Conservation (phyloP, 2,888 invertebrate genomes). For the Drosophila phalerata region DNA sequence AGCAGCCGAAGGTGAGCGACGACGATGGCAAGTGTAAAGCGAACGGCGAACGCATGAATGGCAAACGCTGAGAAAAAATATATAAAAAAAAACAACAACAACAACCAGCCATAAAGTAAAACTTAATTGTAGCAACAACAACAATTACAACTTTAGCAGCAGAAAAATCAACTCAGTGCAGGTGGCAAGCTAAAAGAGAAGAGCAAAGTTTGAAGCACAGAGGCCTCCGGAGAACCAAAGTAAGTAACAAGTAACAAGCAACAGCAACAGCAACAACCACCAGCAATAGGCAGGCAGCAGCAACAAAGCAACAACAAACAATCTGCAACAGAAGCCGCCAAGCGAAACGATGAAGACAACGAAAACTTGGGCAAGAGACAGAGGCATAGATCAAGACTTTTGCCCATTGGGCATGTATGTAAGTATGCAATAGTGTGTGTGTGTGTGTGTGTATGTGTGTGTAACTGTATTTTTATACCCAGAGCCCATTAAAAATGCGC, state of each 20-base stretch:
- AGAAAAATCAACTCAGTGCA: constrained; percentile 38
- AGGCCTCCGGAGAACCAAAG: constrained; percentile 28
- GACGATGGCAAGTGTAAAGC: constrained; percentile 61
- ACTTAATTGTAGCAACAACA: constrained; percentile 69
- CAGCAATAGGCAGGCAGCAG: background rate
- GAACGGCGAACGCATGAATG: constrained; percentile 63
- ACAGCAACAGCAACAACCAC: constrained; percentile 28
- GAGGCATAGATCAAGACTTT: constrained; percentile 59
- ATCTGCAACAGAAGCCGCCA: constrained; percentile 71
- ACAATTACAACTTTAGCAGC: constrained; percentile 21
- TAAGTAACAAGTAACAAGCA: constrained; percentile 33
- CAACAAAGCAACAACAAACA: constrained; percentile 28
- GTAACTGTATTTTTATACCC: constrained; percentile 26
- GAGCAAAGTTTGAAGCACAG: constrained; percentile 64
- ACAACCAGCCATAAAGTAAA: constrained; percentile 68
- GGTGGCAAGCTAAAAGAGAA: constrained; percentile 39
- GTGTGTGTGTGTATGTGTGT: constrained; percentile 9
- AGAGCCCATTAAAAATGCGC: background rate
- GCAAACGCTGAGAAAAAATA: constrained; percentile 55
- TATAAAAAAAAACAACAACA: constrained; percentile 44
- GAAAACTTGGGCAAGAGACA: constrained; percentile 50
- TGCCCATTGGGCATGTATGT: constrained; percentile 51
- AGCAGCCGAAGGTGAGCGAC: constrained; percentile 67
- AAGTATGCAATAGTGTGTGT: background rate
- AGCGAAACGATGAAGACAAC: constrained; percentile 66